These are phyloP conservation scores for Poecilia wingei DNA, from an alignment of 2,797 vertebrate species.

Conservation along the genomic window DNA sequence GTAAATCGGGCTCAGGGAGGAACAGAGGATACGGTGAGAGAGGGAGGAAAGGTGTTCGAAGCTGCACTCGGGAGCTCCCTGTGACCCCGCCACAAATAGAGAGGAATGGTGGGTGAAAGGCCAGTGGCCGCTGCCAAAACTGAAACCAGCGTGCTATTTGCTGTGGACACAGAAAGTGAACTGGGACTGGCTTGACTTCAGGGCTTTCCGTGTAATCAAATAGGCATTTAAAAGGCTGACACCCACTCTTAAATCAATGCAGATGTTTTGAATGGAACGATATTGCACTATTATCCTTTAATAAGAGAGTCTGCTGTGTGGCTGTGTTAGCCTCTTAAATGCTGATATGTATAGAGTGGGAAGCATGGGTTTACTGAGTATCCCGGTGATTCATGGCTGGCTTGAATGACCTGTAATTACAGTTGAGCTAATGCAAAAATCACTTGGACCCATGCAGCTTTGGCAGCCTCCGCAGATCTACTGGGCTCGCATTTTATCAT, in stretches of 20 bases:
- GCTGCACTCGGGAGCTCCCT: constrained; percentile 27
- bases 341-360: background rate
- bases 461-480: constrained; percentile 34
- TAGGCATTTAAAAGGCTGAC: constrained; percentile 28
- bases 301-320: background rate
- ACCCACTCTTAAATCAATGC: constrained; percentile 26
- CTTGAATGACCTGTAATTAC: constrained; percentile 7
- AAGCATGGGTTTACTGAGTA: constrained; percentile 14
- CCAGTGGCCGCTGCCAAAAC: constrained; percentile 44
- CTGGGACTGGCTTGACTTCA: constrained; percentile 14
- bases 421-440: background rate
- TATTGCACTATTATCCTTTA: background rate
- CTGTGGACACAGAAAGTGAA: constrained; percentile 22
- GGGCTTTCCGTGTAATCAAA: constrained; percentile 36
- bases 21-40: constrained; percentile 31
- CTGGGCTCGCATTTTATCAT: constrained; percentile 9
- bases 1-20: constrained; percentile 32
- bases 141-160: constrained; percentile 25
- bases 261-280: constrained; percentile 28
- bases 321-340: background rate
- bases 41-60: constrained; percentile 44
- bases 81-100: constrained; percentile 28
- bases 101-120: constrained; percentile 61
- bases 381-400: constrained; percentile 4
- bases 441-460: constrained; percentile 1